phyloP scores from a whole-genome alignment of 2,113 vertebrate species.

The Oryzias curvinotus region DNA sequence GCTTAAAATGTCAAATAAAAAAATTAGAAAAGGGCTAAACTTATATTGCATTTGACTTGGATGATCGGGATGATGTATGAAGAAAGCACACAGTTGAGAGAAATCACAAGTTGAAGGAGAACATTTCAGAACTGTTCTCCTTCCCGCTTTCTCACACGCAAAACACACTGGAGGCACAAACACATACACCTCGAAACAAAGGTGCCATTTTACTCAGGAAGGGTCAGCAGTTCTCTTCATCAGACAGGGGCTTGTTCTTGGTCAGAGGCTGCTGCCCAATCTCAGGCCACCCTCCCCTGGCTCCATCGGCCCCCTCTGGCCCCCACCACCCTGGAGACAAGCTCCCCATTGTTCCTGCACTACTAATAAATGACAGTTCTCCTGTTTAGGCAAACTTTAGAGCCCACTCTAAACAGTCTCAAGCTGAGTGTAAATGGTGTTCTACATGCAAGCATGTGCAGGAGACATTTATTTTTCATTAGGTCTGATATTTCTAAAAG shows the following conservation, averaged over 20 bases:
- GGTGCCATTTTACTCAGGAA: constrained; percentile 83
- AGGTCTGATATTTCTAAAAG: constrained; percentile 32
- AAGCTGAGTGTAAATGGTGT: constrained; percentile 24
- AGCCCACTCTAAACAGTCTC: constrained; percentile 61
- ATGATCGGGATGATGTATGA: neutral
- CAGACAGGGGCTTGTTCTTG: constrained; percentile 83
- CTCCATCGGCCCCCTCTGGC: constrained; percentile 55
- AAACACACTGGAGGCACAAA: constrained; percentile 63
- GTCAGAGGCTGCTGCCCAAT: constrained; percentile 79
- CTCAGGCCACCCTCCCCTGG: constrained; percentile 71
- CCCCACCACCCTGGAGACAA: constrained; percentile 75
- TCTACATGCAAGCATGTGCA: constrained; percentile 33
- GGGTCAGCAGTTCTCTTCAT: constrained; percentile 82
- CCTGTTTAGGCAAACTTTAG: constrained; percentile 75
- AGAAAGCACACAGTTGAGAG: constrained; percentile 12
- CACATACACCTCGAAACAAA: constrained; percentile 81
- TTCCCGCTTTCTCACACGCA: constrained; percentile 52
- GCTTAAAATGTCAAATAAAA: neutral
- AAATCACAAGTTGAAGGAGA: constrained; percentile 39
- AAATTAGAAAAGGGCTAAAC: neutral
- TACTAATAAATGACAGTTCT: constrained; percentile 81
- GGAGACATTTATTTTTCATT: neutral
- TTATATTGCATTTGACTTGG: neutral
- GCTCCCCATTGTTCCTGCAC: constrained; percentile 79
- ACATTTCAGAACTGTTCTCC: constrained; percentile 50